Conservation (phyloP, 2,888 invertebrate species). For the Seira sanloemensis region DNA sequence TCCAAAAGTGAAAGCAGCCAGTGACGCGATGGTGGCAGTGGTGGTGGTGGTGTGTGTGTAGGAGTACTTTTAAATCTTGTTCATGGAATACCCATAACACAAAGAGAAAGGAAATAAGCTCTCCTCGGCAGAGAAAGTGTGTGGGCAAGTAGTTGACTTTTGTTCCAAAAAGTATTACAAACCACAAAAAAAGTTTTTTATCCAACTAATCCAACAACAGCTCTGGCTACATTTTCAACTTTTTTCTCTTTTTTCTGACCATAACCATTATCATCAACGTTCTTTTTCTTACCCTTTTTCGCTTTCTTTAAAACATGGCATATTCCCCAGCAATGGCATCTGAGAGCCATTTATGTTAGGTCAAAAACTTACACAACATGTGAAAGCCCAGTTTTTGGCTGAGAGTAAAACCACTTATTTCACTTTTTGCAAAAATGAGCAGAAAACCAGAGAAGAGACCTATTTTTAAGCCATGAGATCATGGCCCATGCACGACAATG, state of each 20-base stretch:
- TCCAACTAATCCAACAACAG: neutral
- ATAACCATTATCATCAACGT: constrained; percentile 49
- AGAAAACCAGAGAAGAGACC: neutral
- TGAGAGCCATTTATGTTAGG: neutral
- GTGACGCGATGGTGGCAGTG: neutral
- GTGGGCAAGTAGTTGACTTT: neutral
- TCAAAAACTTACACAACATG: neutral
- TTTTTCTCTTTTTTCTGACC: constrained; percentile 34
- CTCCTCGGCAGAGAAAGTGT: neutral
- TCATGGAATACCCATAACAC: neutral
- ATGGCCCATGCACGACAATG: neutral
- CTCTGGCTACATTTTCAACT: constrained; percentile 37
- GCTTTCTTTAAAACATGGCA: neutral
- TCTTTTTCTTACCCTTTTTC: constrained; percentile 3
- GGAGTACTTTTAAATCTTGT: neutral
- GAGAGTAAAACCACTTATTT: neutral
- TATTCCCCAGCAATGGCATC: neutral
- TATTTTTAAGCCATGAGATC: neutral
- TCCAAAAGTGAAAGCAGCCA: too few species aligned
- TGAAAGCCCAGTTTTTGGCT: neutral
- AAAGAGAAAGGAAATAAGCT: neutral
- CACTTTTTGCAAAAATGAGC: neutral
- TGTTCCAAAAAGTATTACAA: constrained; percentile 1
- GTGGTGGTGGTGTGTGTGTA: too few species aligned
- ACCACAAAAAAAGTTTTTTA: neutral